These are phyloP conservation scores for Epizoanthus scotinus DNA, from an alignment of 92 coral and sea anemone genomes.

Conservation along the genomic window DNA sequence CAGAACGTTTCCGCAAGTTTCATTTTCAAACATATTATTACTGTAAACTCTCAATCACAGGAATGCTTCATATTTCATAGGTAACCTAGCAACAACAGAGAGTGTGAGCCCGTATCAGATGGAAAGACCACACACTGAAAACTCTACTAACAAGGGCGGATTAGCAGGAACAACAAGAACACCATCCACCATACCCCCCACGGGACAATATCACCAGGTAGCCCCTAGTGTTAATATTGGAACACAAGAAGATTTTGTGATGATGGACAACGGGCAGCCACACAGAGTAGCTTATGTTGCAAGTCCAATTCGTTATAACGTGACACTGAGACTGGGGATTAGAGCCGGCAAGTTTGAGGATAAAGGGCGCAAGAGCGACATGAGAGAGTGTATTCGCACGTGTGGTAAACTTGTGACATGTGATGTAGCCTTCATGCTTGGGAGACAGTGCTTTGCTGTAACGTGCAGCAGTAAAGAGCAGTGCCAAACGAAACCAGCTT, in stretches of 20 bases:
- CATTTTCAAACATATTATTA: too few species aligned
- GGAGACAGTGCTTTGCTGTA: conserved; percentile 89
- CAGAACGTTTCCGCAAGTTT: too few species aligned
- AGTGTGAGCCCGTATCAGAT: background rate
- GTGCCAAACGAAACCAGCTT: conserved; percentile 87
- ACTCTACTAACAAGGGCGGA: conserved; percentile 24
- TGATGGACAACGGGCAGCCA: conserved; percentile 61
- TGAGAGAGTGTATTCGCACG: conserved; percentile 73
- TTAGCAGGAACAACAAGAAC: background rate
- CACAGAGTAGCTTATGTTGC: conserved; percentile 65
- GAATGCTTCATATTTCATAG: background rate
- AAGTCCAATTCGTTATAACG: conserved; percentile 66
- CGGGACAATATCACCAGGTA: conserved; percentile 12
- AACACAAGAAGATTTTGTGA: conserved; percentile 61
- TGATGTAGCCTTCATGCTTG: conserved; percentile 92
- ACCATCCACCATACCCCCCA: background rate
- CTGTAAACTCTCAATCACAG: too few species aligned
- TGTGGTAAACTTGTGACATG: conserved; percentile 83
- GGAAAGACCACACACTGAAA: conserved; percentile 22
- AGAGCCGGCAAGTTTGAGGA: conserved; percentile 84
- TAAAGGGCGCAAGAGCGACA: conserved; percentile 69
- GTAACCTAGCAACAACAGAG: background rate
- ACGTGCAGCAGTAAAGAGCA: conserved; percentile 66
- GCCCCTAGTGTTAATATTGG: conserved; percentile 28
- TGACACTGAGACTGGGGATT: conserved; percentile 77